Percentiles rank a stretch among this genome's conserved stretches.
Conservation (phyloP, 2,888 invertebrate species). For the Mesochorus sp. region DNA sequence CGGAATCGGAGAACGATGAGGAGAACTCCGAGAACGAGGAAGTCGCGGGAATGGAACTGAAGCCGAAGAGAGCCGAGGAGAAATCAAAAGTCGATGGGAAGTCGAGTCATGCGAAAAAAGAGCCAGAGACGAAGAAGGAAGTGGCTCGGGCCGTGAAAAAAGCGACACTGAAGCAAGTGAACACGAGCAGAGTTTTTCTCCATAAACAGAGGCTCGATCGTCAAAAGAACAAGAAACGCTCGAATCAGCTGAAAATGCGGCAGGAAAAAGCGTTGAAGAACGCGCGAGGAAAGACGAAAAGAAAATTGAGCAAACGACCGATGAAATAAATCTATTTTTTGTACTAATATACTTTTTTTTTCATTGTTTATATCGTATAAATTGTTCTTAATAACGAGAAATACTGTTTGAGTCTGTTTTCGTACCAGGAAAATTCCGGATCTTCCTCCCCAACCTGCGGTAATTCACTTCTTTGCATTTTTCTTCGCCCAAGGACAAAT, state of each 20-base stretch:
- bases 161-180: constrained; percentile 88
- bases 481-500: constrained; percentile 89
- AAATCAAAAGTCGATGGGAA: constrained; percentile 1
- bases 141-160: constrained; percentile 88
- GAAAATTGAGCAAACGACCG: constrained; percentile 82
- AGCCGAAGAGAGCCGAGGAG: constrained; percentile 64
- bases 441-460: not conserved
- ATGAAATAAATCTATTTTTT: constrained; percentile 60
- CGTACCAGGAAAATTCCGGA: not conserved
- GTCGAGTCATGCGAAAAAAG: constrained; percentile 70
- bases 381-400: constrained; percentile 13
- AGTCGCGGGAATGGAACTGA: constrained; percentile 83
- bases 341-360: constrained; percentile 5
- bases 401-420: constrained; percentile 37
- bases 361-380: not conserved
- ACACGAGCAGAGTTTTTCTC: constrained; percentile 90
- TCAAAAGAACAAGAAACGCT: constrained; percentile 76
- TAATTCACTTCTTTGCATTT: constrained; percentile 61
- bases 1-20: constrained; percentile 66
- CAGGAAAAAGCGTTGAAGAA: constrained; percentile 81
- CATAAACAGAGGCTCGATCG: constrained; percentile 89
- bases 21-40: constrained; percentile 77
- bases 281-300: constrained; percentile 74
- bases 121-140: constrained; percentile 85
- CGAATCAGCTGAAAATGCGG: constrained; percentile 53